phyloP scores from a whole-genome alignment of 2,113 vertebrate genomes.

The Setophaga petechia region DNA sequence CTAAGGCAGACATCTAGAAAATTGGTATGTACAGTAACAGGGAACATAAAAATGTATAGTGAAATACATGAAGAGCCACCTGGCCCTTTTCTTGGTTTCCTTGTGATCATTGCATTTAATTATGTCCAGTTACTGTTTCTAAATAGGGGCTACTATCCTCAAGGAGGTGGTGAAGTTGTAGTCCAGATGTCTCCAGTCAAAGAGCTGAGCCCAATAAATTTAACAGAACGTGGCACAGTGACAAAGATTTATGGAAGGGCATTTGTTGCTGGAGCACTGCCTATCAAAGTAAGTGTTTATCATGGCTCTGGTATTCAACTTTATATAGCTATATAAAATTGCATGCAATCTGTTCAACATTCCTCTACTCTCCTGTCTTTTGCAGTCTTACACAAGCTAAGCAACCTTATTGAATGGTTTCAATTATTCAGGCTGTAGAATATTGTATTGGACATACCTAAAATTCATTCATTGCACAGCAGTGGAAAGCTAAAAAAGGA shows the following conservation, averaged over 20 bases:
- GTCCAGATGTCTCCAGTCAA: slow-evolving; percentile 86
- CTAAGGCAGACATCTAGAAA: neutral
- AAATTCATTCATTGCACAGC: neutral
- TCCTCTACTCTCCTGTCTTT: neutral
- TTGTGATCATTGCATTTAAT: neutral
- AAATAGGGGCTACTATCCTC: slow-evolving; percentile 92
- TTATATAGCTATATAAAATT: neutral
- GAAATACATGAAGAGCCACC: neutral
- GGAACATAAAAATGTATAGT: neutral
- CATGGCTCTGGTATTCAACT: neutral
- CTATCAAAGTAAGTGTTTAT: slow-evolving; percentile 84
- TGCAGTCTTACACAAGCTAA: neutral
- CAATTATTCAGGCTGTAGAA: neutral
- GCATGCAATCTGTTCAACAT: neutral
- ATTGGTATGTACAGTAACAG: neutral
- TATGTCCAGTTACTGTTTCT: neutral
- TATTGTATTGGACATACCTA: neutral
- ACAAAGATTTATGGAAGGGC: slow-evolving; percentile 93
- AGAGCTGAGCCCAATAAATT: slow-evolving; percentile 83
- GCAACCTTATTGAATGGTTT: neutral
- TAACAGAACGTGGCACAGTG: slow-evolving; percentile 90
- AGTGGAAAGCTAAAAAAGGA: neutral
- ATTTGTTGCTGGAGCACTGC: slow-evolving; percentile 91
- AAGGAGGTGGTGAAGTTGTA: slow-evolving; percentile 91
- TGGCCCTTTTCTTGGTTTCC: neutral